phyloP scores from a whole-genome alignment of 2,888 invertebrate species.

The Pachycephus smyrnensis region DNA sequence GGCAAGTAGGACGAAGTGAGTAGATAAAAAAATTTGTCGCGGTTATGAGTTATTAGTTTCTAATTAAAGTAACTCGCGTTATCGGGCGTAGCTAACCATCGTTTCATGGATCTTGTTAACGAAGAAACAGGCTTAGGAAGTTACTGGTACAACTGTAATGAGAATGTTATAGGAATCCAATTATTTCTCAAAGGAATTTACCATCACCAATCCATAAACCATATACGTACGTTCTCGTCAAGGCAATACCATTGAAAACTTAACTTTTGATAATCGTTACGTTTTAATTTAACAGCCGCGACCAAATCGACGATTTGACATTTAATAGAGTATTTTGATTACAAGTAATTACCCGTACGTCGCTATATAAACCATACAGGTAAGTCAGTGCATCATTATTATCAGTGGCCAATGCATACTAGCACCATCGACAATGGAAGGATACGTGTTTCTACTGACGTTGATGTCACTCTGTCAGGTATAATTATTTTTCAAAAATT shows the following conservation, averaged over 20 bases:
- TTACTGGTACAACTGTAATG: background rate
- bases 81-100: background rate
- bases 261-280: background rate
- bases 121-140: background rate
- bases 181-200: background rate
- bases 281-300: background rate
- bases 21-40: background rate
- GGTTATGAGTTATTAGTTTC: background rate
- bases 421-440: background rate
- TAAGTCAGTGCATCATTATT: background rate
- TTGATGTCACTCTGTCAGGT: background rate
- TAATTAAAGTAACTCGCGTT: background rate
- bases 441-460: background rate
- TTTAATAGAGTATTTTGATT: background rate
- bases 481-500: background rate
- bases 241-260: background rate
- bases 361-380: background rate
- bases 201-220: background rate
- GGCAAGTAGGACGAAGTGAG: background rate
- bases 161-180: background rate
- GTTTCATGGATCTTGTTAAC: background rate
- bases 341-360: background rate
- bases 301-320: background rate
- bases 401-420: background rate
- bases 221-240: background rate